Conservation (phyloP, 2,888 invertebrate species). For the Dimorphilus gyrociliatus region DNA sequence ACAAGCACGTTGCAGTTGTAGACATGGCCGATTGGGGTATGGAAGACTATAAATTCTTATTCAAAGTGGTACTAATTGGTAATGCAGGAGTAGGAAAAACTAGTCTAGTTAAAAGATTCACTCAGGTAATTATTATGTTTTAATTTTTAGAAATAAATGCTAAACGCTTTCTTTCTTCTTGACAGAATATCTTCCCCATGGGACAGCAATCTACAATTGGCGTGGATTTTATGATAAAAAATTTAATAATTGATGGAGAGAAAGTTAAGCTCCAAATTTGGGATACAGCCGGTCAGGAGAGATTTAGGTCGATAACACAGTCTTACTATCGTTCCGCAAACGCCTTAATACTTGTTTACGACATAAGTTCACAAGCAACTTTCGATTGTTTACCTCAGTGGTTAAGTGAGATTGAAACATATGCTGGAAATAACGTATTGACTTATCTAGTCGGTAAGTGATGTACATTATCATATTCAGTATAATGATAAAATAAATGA, state of each 20-base stretch:
- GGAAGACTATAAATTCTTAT: conserved; percentile 98
- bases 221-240: conserved; percentile 98
- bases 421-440: conserved; percentile 82
- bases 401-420: conserved; percentile 91
- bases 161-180: conserved; percentile 7
- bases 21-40: too few species aligned
- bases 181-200: conserved; percentile 77
- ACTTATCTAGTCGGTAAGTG: conserved; percentile 75
- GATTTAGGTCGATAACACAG: conserved; percentile 88
- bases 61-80: conserved; percentile 94
- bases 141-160: too few species aligned
- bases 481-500: background rate
- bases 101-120: conserved; percentile 85
- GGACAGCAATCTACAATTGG: conserved; percentile 97
- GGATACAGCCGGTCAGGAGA: conserved; percentile 94
- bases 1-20: too few species aligned
- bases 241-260: conserved; percentile 66
- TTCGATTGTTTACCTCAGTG: conserved; percentile 93
- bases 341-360: conserved; percentile 86
- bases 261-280: conserved; percentile 74
- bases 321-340: conserved; percentile 94
- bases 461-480: background rate
- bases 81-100: conserved; percentile 98
- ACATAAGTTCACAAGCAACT: conserved; percentile 90
- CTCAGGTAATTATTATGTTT: too few species aligned